Base-by-base conservation (phyloP, 2,888 invertebrate species). In the Noctua fimbriata region DNA sequence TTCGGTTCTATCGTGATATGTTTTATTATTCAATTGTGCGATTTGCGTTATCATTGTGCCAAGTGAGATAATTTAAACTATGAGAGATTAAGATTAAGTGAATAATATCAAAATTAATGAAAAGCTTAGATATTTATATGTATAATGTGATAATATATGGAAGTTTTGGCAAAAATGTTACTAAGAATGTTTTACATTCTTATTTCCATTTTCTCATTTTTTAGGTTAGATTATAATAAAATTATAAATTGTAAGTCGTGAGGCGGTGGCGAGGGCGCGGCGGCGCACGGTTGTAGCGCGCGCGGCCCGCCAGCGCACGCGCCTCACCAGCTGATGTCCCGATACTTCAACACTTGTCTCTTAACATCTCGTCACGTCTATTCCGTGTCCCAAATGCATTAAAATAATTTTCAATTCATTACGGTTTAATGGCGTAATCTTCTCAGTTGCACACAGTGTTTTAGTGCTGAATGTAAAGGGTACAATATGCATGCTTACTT, bases 101-200 rank as follows among this genome's bases (percentile, higher is more conserved):
- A 94, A 95, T 94, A 93, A 95, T 96, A 95, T 96, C 96, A 96
- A 96, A 96, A 96, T 96, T 96, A 94, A 95, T 93, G 92, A 93
- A 93, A 95, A 94, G 93, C 94, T 95, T 95, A 95, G 94, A 94
- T 95, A 94, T 96, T 96, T 96, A 95, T 96, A 95, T 95, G 95
- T 95, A 94, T 96, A 94, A 95, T 96, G 95, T 96, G 95, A 96
- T 96, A 96, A 96, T 96, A 96, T 96, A 96, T 96, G 96, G 95
- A 96, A 96, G 96, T 96, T 95, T 94, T 95, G 94, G 93, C 95
- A 95, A 95, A 95, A 93, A 92, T 91, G 91, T 92, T 91, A 90
- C 88, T 91, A 89, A 90, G 94, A 93, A 94, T 94, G 94, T 95
- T 86, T 92, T 91, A 92, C 93, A 93, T 95, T 95, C 93, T 93